Percentiles rank a stretch among this genome's conserved stretches.
These are phyloP conservation scores for Macropis europaea DNA, from an alignment of 2,888 invertebrate genomes.

Conservation along the genomic window DNA sequence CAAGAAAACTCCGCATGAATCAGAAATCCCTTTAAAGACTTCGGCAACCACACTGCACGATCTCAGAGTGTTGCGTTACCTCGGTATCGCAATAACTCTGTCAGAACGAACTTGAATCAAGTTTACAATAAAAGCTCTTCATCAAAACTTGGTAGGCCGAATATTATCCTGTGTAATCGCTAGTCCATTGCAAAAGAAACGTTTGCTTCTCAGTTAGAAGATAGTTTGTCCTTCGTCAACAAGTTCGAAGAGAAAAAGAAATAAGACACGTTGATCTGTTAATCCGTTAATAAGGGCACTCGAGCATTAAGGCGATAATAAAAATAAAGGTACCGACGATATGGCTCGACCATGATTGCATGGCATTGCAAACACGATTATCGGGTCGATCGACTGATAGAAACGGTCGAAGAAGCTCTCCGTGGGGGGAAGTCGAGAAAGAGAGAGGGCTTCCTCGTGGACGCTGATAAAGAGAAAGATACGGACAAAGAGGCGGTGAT, in stretches of 20 bases:
- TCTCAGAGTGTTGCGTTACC: too few species aligned
- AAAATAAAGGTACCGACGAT: conserved; percentile 29
- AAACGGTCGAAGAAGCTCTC: conserved; percentile 10
- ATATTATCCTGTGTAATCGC: too few species aligned
- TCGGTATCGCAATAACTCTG: too few species aligned
- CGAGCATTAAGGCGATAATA: conserved; percentile 24
- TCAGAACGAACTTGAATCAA: too few species aligned
- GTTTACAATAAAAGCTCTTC: too few species aligned
- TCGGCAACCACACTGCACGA: too few species aligned
- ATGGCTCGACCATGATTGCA: conserved; percentile 32
- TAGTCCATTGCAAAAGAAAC: too few species aligned
- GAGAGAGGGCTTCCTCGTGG: background rate
- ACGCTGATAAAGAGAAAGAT: conserved; percentile 31
- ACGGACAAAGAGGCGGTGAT: conserved; percentile 41
- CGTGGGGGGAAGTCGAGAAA: background rate
- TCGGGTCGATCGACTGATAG: conserved; percentile 24
- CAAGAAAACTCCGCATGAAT: too few species aligned
- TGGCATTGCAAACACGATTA: conserved; percentile 48
- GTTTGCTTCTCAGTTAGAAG: too few species aligned
- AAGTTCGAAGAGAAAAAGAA: background rate
- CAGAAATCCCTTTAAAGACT: too few species aligned
- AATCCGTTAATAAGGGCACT: conserved; percentile 55
- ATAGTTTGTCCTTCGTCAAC: too few species aligned
- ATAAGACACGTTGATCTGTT: conserved; percentile 30
- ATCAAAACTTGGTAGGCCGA: too few species aligned